These are phyloP conservation scores for Vimba vimba DNA, from an alignment of 2,113 vertebrate species.

Conservation along the genomic window DNA sequence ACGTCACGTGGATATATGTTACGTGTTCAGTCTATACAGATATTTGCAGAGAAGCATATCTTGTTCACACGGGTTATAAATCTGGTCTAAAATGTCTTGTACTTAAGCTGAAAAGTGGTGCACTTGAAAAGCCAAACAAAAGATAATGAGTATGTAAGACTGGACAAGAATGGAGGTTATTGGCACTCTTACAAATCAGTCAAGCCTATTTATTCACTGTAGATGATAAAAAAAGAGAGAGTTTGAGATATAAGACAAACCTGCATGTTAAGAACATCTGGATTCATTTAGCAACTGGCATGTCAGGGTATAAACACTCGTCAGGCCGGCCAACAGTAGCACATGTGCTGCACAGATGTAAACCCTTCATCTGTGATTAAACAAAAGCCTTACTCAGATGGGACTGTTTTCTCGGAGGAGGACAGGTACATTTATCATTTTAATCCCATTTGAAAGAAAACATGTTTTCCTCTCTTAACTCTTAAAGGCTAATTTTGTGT, in stretches of 20 bases:
- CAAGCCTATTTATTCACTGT: slow-evolving; percentile 23
- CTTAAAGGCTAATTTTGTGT: neutral
- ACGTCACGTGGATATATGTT: no score
- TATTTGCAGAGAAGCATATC: slow-evolving; percentile 2
- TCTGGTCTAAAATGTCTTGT: neutral
- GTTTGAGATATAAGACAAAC: slow-evolving; percentile 44
- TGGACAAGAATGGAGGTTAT: slow-evolving; percentile 32
- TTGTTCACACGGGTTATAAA: neutral
- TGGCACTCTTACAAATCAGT: slow-evolving; percentile 52
- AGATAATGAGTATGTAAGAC: neutral
- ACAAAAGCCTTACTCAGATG: neutral
- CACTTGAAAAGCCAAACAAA: slow-evolving; percentile 43
- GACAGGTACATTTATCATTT: no score
- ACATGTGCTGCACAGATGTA: slow-evolving; percentile 64
- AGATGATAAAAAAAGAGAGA: slow-evolving; percentile 17
- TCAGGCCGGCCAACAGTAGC: slow-evolving; percentile 67
- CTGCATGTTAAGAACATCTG: slow-evolving; percentile 70
- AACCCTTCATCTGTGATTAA: neutral
- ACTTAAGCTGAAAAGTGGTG: slow-evolving; percentile 40
- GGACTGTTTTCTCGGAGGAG: neutral
- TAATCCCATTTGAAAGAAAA: no score
- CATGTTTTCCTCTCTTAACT: neutral
- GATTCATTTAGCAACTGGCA: slow-evolving; percentile 65
- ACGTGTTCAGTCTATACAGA: neutral
- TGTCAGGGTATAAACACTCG: slow-evolving; percentile 45